These are phyloP conservation scores for Zaprionus kolodkinae DNA, from an alignment of 1,140 invertebrate species.

Conservation along the genomic window DNA sequence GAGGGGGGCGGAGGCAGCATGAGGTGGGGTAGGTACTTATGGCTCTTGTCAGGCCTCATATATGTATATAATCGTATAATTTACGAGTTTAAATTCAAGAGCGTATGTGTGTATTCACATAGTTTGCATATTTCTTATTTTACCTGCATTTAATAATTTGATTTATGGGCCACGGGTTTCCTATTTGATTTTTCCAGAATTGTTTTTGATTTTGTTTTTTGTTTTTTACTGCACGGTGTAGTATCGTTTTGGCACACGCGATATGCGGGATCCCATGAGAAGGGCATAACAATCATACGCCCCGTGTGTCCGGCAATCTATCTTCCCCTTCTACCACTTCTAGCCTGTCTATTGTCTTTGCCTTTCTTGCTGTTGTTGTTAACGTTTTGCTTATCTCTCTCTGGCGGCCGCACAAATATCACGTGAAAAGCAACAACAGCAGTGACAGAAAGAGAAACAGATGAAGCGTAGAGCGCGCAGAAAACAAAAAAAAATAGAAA, in stretches of 20 bases:
- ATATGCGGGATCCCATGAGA: neutral
- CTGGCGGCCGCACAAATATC: conserved; percentile 45
- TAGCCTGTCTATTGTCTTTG: neutral
- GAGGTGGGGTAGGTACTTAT: neutral
- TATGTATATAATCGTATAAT: neutral
- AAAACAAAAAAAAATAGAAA: neutral
- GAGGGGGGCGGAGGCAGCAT: too few species aligned
- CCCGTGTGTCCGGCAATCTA: conserved; percentile 39
- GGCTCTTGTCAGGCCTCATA: neutral
- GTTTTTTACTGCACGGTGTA: neutral
- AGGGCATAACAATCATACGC: conserved; percentile 32
- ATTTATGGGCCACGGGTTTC: neutral
- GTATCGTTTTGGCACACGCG: conserved; percentile 17
- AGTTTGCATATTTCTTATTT: neutral
- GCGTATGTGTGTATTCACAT: neutral
- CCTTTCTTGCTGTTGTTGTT: conserved; percentile 31
- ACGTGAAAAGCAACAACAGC: conserved; percentile 50
- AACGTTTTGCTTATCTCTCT: conserved; percentile 55
- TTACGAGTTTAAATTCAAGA: conserved; percentile 8
- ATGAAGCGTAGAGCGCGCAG: conserved; percentile 3
- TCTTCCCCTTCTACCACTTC: conserved; percentile 19
- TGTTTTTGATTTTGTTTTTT: too few species aligned
- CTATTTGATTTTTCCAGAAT: conserved; percentile 3
- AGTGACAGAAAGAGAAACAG: neutral
- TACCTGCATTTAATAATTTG: conserved; percentile 4